Conservation (phyloP, 1,140 invertebrate species). For the Drosophila ananassae region DNA sequence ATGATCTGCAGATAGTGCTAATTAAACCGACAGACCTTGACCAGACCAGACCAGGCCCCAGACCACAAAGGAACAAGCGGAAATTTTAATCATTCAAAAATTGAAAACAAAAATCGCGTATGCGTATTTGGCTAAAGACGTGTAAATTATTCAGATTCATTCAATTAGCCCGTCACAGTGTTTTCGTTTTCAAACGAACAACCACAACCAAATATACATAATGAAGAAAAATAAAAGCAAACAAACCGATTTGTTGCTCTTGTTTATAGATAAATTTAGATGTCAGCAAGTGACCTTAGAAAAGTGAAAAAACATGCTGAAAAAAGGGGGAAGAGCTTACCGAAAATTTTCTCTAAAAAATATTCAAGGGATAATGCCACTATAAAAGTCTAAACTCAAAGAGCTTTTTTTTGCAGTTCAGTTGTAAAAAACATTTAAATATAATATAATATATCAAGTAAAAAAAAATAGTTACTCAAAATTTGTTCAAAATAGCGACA, state of each 20-base stretch:
- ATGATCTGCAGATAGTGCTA: slow-evolving; percentile 70
- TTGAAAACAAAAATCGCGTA: slow-evolving; percentile 1
- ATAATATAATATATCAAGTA: no score
- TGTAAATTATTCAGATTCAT: slow-evolving; percentile 47
- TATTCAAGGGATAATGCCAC: slow-evolving; percentile 1
- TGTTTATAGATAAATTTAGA: slow-evolving; percentile 77
- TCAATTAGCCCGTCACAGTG: slow-evolving; percentile 59
- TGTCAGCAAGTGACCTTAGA: slow-evolving; percentile 47
- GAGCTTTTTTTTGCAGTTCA: no score
- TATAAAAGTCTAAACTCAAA: no score
- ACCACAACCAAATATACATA: slow-evolving; percentile 43
- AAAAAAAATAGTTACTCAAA: no score
- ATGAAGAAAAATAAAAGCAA: slow-evolving; percentile 13
- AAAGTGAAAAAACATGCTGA: slow-evolving; percentile 33
- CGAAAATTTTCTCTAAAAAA: slow-evolving; percentile 58
- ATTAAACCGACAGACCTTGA: slow-evolving; percentile 66
- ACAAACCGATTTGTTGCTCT: slow-evolving; percentile 26
- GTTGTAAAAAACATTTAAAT: no score
- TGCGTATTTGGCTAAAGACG: slow-evolving; percentile 11
- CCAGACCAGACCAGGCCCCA: slow-evolving; percentile 11
- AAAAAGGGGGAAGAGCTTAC: slow-evolving; percentile 18
- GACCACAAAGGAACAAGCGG: slow-evolving; percentile 17
- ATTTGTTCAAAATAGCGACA: no score
- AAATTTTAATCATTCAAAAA: slow-evolving; percentile 14
- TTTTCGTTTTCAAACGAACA: slow-evolving; percentile 42